Base-by-base conservation (phyloP, 2,113 vertebrate species). In the Anoura caudifer region DNA sequence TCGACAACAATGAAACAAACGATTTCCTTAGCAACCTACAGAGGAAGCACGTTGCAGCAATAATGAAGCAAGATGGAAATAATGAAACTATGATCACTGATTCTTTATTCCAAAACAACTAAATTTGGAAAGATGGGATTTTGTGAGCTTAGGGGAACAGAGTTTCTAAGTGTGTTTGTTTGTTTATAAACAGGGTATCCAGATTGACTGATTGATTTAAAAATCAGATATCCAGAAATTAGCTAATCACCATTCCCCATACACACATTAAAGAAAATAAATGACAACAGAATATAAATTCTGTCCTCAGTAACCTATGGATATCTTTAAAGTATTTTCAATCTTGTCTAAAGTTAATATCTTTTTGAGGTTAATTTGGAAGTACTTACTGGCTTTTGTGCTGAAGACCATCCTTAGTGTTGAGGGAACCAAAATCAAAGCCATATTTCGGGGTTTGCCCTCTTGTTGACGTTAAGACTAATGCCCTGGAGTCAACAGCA, bases 171-270 rank as follows among this genome's bases (percentile, higher is more conserved):
- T 59, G 33, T 84, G 2, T 77, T 54, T 80, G 22, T 56, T 56
- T 56, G 54, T 56, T 56, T 56, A 75, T 63, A n/a, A 65, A 65
- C 1, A n/a, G 63, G 31, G 63, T n/a, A n/a, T 65, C 63, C 15
- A 16, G 31, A 33, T 61, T 11, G 24, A 61, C 3, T 61, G 59
- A 61, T 43, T 73, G 38, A 72, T 22, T 82, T 82, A 82, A 70
- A 76, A 38, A 61, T 13, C 43, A 80, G 1, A 98, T 97, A 98
- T 99, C 90, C 98, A 99, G 98, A 99, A 99, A 96, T 97, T 99
- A 98, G 98, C 99, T n/a, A 99, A 99, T 97, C 99, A 99, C 54
- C 99, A 99, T 98, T 9, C 41, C 63, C 80, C 26, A 33, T 92
- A 69, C 5, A 22, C 56, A 93, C 94, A 90, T 85, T 87, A 83